Percentiles rank a stretch among this genome's conserved stretches.
phyloP scores from a whole-genome alignment of 1,140 invertebrate genomes.

The Leptonema lineaticorne region DNA sequence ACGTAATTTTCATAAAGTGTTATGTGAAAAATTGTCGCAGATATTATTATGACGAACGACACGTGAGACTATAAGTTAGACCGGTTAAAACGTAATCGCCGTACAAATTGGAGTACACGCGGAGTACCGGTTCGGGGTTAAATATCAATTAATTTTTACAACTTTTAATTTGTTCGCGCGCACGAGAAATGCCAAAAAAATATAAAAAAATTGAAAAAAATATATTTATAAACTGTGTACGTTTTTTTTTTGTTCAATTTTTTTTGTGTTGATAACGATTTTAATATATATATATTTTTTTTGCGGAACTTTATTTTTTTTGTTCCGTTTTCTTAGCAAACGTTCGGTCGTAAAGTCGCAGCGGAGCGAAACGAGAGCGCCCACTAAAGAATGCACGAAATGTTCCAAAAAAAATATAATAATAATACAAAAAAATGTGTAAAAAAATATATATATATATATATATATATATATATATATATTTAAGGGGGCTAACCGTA shows the following conservation, averaged over 20 bases:
- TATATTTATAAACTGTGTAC: slow-evolving; percentile 39
- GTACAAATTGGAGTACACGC: slow-evolving; percentile 35
- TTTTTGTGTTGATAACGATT: slow-evolving; percentile 8
- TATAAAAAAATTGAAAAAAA: too few species aligned
- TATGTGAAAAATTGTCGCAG: slow-evolving; percentile 5
- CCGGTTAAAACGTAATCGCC: too few species aligned
- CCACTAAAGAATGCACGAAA: background rate
- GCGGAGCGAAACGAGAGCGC: background rate
- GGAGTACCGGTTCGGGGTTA: background rate
- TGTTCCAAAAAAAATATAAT: background rate
- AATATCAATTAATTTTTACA: too few species aligned
- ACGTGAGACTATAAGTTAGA: slow-evolving; percentile 16
- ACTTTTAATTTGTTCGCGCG: slow-evolving; percentile 10
- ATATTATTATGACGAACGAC: slow-evolving; percentile 23
- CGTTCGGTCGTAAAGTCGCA: background rate
- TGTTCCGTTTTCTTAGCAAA: background rate
- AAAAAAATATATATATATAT: too few species aligned
- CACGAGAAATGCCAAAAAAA: slow-evolving; percentile 34
- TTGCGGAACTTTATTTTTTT: background rate
- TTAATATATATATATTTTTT: too few species aligned
- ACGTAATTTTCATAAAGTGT: background rate
- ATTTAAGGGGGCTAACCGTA: too few species aligned
- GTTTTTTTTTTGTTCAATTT: slow-evolving; percentile 27
- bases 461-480: too few species aligned
- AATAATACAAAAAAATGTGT: background rate